Evolutionary conservation across 2,888 invertebrate genomes (phyloP).

Genomic region (Eilema sororculum): DNA sequence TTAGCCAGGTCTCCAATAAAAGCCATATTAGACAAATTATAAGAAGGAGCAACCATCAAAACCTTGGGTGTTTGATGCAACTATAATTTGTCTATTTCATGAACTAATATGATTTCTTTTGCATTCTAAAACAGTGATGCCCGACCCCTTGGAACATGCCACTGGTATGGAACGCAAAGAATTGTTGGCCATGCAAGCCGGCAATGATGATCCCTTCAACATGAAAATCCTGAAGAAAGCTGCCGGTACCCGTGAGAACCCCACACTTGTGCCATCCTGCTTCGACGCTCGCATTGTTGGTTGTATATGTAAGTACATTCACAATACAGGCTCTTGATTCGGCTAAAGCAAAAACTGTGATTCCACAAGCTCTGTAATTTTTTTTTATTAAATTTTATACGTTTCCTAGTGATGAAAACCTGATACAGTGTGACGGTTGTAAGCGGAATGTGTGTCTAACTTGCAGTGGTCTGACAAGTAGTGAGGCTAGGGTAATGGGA

Average conservation of each 20-base stretch:
- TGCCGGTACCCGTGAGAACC: conserved; percentile 93
- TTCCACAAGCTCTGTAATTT: too few relatives aligned
- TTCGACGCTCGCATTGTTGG: conserved; percentile 96
- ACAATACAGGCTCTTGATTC: background rate
- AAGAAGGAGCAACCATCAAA: too few relatives aligned
- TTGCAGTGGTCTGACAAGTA: too few relatives aligned
- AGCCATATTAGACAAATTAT: too few relatives aligned
- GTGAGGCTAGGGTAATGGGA: too few relatives aligned
- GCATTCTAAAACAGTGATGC: conserved; percentile 87
- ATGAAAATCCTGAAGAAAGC: conserved; percentile 94
- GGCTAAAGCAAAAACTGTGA: too few relatives aligned
- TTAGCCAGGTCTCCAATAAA: too few relatives aligned
- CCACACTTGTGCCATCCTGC: conserved; percentile 96
- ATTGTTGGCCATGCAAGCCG: conserved; percentile 93
- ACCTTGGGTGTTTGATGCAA: too few relatives aligned
- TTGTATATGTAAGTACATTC: conserved; percentile 92
- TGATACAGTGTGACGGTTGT: too few relatives aligned
- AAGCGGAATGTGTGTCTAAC: too few relatives aligned
- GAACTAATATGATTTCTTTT: background rate
- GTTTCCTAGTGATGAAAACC: too few relatives aligned
- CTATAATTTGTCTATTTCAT: background rate
- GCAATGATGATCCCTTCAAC: conserved; percentile 95
- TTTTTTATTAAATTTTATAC: too few relatives aligned
- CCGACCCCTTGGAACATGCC: conserved; percentile 96
- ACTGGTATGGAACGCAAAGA: conserved; percentile 97